Evolutionary conservation across 2,797 vertebrate genomes (phyloP), one percentile per base, ranked within the genome.

Genomic region (Acanthornis magna): DNA sequence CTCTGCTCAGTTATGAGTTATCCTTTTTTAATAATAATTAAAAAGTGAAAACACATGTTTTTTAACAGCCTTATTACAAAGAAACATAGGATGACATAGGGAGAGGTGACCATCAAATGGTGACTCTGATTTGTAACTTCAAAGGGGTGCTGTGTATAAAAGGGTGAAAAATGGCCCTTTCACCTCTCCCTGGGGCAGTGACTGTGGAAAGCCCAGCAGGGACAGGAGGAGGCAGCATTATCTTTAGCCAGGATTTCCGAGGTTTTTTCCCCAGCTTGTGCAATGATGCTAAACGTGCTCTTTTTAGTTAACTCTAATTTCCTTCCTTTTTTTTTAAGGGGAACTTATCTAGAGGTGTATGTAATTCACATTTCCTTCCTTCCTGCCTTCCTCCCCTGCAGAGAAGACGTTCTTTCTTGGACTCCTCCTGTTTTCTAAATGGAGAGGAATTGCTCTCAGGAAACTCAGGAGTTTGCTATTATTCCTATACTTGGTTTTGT

Each of bases 291-390:
- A 77, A 94, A 68, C 75, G 29, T 51, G 51, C 22, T 88, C 63
- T 57, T 94, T 95, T 90, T 57, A 54, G 80, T 91, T 92, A 91
- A 92, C 16, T 93, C 84, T 73, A 9, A 82, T 94, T 96, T 96
- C 88, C 93, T 95, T 91, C 76, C 89, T 68, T 78, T 91, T 91
- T 85, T 81, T 68, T 13, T 13, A 74, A 77, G 65, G 45, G 53
- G 22, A 32, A 47, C 65, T 96, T 94, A 80, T 14, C 68, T 83
- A 92, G 95, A 96, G 78, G 87, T 92, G 73, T 89, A 62, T 95
- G 85, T 93, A 93, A 93, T 93, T 91, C 93, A 65, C 78, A 38
- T 94, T 92, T 96, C 95, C 95, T 97, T 95, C 93, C 92, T 96
- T 93, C 92, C 92, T 96, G 87, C 82, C 57, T 77, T 57, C 65